A percentile compares a stretch with the other conserved stretches of the same genome.
phyloP scores from a whole-genome alignment of 1,140 invertebrate species.

The Trichogramma pretiosum region DNA sequence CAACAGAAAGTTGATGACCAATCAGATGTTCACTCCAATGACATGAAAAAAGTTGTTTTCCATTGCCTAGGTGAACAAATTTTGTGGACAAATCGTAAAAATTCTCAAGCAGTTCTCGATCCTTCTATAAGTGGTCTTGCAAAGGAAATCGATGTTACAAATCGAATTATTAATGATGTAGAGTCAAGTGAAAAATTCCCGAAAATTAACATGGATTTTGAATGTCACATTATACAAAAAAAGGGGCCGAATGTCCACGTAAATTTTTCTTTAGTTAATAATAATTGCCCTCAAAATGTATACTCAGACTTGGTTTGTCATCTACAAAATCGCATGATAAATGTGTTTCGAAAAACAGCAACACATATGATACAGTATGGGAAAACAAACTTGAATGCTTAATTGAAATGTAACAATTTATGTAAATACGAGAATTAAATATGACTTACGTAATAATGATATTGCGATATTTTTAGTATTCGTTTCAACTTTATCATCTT shows the following conservation, averaged over 20 bases:
- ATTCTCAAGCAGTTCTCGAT: conserved; percentile 11
- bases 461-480: too few species aligned
- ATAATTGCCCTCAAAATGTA: conserved; percentile 11
- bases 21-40: conserved; percentile 33
- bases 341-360: conserved; percentile 25
- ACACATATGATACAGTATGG: conserved; percentile 28
- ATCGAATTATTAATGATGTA: conserved; percentile 20
- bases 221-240: conserved; percentile 22
- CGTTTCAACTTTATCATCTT: too few species aligned
- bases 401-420: too few species aligned
- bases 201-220: conserved; percentile 23
- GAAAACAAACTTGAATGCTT: conserved; percentile 16
- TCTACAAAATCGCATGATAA: conserved; percentile 19
- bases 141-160: conserved; percentile 29
- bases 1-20: conserved; percentile 29
- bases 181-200: background rate
- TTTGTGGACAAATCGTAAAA: conserved; percentile 28
- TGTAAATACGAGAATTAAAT: too few species aligned
- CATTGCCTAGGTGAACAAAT: conserved; percentile 25
- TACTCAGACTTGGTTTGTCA: conserved; percentile 20
- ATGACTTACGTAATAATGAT: too few species aligned
- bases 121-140: conserved; percentile 22
- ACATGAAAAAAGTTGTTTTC: conserved; percentile 21
- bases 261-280: conserved; percentile 20
- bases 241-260: conserved; percentile 7